phyloP scores from a whole-genome alignment of 2,888 invertebrate genomes.

The Eustalomyia histrio region DNA sequence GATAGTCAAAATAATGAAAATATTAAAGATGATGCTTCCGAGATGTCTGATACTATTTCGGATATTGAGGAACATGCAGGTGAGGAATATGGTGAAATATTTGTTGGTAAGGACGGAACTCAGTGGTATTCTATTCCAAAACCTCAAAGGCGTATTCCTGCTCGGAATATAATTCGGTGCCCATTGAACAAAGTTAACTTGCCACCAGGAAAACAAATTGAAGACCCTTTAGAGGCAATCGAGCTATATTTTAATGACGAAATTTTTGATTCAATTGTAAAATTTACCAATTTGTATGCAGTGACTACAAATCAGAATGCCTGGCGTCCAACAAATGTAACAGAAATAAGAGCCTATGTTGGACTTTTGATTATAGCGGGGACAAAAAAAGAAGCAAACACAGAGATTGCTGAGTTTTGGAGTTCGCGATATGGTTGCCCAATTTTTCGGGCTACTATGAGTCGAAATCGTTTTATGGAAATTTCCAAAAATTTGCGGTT shows the following conservation, averaged over 20 bases:
- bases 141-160: conserved; percentile 2
- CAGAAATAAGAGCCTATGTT: too few species aligned
- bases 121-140: too few species aligned
- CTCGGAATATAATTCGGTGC: conserved; percentile 15
- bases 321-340: neutral
- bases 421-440: neutral
- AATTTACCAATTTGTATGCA: too few species aligned
- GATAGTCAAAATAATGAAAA: too few species aligned
- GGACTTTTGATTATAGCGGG: too few species aligned
- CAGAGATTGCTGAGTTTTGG: too few species aligned
- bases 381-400: too few species aligned
- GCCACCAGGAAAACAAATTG: conserved; percentile 8
- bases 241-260: conserved; percentile 8
- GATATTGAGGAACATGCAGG: neutral
- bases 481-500: conserved; percentile 18
- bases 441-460: neutral
- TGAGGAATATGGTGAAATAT: too few species aligned
- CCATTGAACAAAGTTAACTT: too few species aligned
- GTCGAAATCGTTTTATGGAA: conserved; percentile 9
- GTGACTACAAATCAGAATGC: neutral
- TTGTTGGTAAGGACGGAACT: too few species aligned
- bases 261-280: too few species aligned
- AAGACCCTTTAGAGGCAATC: conserved; percentile 10
- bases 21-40: neutral
- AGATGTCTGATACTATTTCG: conserved; percentile 11